Conservation (phyloP, 2,113 vertebrate species). For the Cyphomyrus plagiostoma region DNA sequence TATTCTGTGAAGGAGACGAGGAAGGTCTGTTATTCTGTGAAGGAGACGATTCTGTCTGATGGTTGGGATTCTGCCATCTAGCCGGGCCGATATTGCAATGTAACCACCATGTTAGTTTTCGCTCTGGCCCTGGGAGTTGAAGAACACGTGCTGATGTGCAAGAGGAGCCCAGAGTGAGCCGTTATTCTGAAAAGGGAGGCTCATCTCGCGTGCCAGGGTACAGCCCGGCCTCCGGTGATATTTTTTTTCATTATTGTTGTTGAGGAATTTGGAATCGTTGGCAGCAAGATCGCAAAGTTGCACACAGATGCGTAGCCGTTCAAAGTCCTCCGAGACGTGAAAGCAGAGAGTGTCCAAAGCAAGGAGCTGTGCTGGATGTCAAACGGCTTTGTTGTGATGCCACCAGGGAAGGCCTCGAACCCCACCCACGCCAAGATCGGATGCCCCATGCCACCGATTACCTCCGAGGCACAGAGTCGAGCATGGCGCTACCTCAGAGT, state of each 20-base stretch:
- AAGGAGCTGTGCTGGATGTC: neutral
- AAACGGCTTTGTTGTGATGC: neutral
- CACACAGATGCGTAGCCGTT: neutral
- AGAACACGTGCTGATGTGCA: neutral
- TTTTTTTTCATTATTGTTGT: neutral
- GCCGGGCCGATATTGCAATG: neutral
- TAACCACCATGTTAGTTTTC: neutral
- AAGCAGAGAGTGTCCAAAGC: neutral
- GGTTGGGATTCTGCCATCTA: neutral
- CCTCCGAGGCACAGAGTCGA: neutral
- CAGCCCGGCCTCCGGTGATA: neutral
- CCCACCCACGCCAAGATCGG: neutral
- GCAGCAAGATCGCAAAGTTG: neutral
- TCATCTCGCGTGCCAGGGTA: neutral
- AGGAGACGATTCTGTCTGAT: neutral
- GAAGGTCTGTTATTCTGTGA: neutral
- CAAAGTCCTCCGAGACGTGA: neutral
- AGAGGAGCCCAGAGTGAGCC: neutral
- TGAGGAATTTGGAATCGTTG: neutral
- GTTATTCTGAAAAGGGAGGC: neutral
- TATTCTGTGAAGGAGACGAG: no score
- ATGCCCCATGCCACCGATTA: neutral
- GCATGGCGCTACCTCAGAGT: neutral
- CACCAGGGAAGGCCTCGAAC: neutral
- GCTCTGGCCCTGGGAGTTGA: neutral